Conservation (phyloP, 2,797 vertebrate species). For the Decapterus maruadsi region DNA sequence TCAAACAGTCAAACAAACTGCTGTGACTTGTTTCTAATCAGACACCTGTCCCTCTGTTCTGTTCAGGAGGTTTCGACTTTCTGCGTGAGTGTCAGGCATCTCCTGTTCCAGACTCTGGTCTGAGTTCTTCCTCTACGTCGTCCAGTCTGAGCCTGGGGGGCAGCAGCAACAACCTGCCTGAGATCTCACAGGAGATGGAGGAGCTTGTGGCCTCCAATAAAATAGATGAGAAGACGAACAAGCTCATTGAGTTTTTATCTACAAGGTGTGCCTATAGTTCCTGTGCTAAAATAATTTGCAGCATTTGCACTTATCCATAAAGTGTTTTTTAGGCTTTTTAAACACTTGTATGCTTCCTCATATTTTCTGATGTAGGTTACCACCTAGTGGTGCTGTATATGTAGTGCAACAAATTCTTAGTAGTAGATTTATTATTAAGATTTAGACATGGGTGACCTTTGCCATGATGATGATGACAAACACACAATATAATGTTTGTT, state of each 20-base stretch:
- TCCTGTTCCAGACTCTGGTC: conserved; percentile 94
- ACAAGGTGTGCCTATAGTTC: conserved; percentile 85
- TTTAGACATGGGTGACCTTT: background rate
- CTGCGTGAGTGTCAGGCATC: conserved; percentile 93
- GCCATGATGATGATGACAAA: background rate
- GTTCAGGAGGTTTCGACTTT: conserved; percentile 91
- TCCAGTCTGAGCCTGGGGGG: conserved; percentile 96
- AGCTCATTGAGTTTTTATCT: conserved; percentile 97
- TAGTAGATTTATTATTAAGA: conserved; percentile 1
- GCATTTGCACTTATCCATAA: too few species aligned
- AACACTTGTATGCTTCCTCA: background rate
- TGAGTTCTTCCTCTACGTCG: conserved; percentile 96
- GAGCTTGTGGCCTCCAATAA: conserved; percentile 88
- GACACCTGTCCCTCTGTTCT: conserved; percentile 28
- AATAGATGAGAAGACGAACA: conserved; percentile 93
- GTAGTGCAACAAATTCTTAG: conserved; percentile 28
- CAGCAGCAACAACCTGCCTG: conserved; percentile 91
- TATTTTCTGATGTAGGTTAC: conserved; percentile 48
- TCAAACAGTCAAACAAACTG: conserved; percentile 7
- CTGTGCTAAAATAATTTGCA: background rate
- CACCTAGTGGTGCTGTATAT: conserved; percentile 71
- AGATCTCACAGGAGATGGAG: conserved; percentile 93
- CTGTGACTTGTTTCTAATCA: conserved; percentile 19
- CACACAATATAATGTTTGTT: background rate
- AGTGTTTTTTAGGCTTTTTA: background rate